Base-by-base conservation (phyloP, 2,888 invertebrate genomes). In the Acleris sparsana region DNA sequence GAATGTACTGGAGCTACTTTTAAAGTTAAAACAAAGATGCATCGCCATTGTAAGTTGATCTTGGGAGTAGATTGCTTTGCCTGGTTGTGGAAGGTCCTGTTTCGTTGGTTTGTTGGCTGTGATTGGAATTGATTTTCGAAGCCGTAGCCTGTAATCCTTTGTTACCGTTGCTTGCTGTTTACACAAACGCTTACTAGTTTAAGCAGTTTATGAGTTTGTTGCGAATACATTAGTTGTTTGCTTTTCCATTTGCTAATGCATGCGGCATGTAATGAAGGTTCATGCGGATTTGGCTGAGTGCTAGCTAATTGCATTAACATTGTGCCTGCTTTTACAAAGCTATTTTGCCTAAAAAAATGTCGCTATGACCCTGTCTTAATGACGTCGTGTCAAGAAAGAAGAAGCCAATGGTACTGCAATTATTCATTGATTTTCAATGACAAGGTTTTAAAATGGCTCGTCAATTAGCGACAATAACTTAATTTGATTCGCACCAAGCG, bases 161-260 rank as follows among this genome's bases (percentile, higher is more conserved):
- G 88, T 89, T 87, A 82, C 81, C 76, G 82, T 83, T 74, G 84
- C 79, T 81, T 84, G 83, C 83, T 89, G 89, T 88, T 90, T 88
- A 91, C 89, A 89, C 88, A 88, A 87, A 85, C 87, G 88, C 87
- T 91, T 91, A 90, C 84, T 74, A 86, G 82, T 83, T 67, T 91
- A 91, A 92, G 89, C 79, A 87, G 86, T 87, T 89, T 87, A 86
- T 73, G 39, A 39, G 75, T 79, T 79, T 80, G 82, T 70, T 56
- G 39, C 52, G 52, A 16, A 57, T 63, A 57, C 63, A 46, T 63
- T 52, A 46, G 63, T 58, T 44, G 43, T n/a, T 7, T 48, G 20
- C 39, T 5, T 13, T 48, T n/a, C 48, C 57, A 57, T 63, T 57
- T 51, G 25, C 20, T 51, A 63, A 63, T 63, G 52, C n/a, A 46